Evolutionary conservation across 2,888 invertebrate species (phyloP).

Genomic region (Nematopogon swammerdamellus): DNA sequence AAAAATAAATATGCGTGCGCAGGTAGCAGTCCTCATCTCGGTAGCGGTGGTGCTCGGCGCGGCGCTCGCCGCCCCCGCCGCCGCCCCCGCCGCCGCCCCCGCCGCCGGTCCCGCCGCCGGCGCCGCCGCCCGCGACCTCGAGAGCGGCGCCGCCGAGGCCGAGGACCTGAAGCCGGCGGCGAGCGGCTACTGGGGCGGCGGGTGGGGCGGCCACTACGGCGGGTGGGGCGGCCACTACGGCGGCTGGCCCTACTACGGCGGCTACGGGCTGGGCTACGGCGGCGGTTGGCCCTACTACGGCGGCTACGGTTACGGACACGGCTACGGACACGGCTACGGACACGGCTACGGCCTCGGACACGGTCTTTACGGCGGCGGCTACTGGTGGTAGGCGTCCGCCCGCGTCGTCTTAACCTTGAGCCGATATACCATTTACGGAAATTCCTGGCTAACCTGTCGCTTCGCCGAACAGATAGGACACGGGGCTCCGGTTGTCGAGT

Average conservation of each 20-base stretch:
- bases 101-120: slow-evolving; percentile 8
- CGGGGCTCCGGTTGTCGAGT: no score
- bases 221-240: slow-evolving; percentile 14
- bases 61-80: slow-evolving; percentile 27
- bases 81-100: slow-evolving; percentile 3
- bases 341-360: no score
- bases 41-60: slow-evolving; percentile 25
- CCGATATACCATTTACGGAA: no score
- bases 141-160: slow-evolving; percentile 30
- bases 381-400: slow-evolving; percentile 9
- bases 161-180: slow-evolving; percentile 43
- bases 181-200: slow-evolving; percentile 32
- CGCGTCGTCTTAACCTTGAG: no score
- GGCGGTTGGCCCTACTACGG: slow-evolving; percentile 7
- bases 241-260: slow-evolving; percentile 16
- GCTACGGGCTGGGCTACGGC: slow-evolving; percentile 12
- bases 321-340: neutral
- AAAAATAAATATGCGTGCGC: no score
- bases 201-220: slow-evolving; percentile 2
- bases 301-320: slow-evolving; percentile 6
- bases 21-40: slow-evolving; percentile 25
- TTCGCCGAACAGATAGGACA: no score
- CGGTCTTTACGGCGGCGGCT: no score
- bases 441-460: no score
- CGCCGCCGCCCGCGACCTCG: no score